phyloP scores from a whole-genome alignment of 2,888 invertebrate species.

The Volucella bombylans region DNA sequence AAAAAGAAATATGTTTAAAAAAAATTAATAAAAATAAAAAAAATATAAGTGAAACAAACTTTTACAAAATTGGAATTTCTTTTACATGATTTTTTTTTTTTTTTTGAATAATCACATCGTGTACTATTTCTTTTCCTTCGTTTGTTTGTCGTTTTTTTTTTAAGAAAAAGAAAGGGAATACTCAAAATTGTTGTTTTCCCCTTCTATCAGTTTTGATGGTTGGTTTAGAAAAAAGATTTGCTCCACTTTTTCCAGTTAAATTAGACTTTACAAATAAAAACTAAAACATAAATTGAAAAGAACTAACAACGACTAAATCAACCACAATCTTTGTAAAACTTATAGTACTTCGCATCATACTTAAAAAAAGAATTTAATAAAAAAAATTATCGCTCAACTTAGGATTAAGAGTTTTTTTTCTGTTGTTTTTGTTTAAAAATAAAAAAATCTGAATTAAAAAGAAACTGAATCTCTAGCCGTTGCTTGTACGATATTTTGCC shows the following conservation, averaged over 20 bases:
- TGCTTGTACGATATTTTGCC: slow-evolving; percentile 62
- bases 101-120: slow-evolving; percentile 66
- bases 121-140: slow-evolving; percentile 41
- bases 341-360: slow-evolving; percentile 20
- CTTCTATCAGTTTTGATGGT: slow-evolving; percentile 5
- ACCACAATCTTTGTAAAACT: slow-evolving; percentile 28
- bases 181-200: slow-evolving; percentile 28
- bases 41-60: slow-evolving; percentile 48
- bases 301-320: background rate
- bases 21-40: slow-evolving; percentile 39
- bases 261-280: slow-evolving; percentile 7
- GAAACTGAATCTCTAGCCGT: slow-evolving; percentile 35
- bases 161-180: slow-evolving; percentile 34
- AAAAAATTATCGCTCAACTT: slow-evolving; percentile 48
- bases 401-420: slow-evolving; percentile 46
- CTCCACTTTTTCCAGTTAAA: slow-evolving; percentile 5
- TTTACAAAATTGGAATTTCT: slow-evolving; percentile 64
- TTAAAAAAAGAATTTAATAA: slow-evolving; percentile 20
- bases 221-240: slow-evolving; percentile 20
- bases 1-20: slow-evolving; percentile 37
- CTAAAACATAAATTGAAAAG: slow-evolving; percentile 9
- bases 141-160: slow-evolving; percentile 33
- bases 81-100: slow-evolving; percentile 45
- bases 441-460: slow-evolving; percentile 51
- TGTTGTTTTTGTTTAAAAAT: background rate